Evolutionary conservation across 2,797 vertebrate genomes (phyloP).

Genomic region (Momotus momota): DNA sequence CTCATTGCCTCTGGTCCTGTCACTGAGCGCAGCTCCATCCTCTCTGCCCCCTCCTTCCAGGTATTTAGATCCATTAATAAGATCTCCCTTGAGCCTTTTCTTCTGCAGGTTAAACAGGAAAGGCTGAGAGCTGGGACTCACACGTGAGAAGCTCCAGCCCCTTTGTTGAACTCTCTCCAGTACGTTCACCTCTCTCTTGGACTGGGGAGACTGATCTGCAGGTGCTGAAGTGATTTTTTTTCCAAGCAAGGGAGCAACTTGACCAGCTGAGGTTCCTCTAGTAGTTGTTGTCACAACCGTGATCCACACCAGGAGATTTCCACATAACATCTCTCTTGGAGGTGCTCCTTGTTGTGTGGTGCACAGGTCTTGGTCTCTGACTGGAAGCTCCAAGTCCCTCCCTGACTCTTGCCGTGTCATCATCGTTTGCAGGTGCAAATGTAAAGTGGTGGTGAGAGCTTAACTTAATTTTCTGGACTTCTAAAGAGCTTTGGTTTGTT

Average conservation of each 20-base stretch:
- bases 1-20: not conserved
- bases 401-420: not conserved
- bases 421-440: not conserved
- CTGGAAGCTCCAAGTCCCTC: not conserved
- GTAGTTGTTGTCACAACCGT: not conserved
- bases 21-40: not conserved
- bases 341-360: not conserved
- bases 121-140: not conserved
- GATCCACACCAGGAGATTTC: not conserved
- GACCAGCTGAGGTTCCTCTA: not conserved
- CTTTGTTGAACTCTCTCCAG: not conserved
- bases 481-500: not conserved
- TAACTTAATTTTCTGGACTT: not conserved
- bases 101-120: not conserved
- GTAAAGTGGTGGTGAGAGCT: not conserved
- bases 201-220: not conserved
- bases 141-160: not conserved
- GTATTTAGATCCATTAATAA: not conserved
- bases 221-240: not conserved
- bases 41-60: not conserved
- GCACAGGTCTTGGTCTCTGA: not conserved
- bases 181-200: accelerated
- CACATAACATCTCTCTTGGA: not conserved
- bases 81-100: not conserved
- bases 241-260: not conserved